A percentile compares a stretch with the other conserved stretches of the same genome.
These are phyloP conservation scores for Condylura cristata DNA, from an alignment of 2,113 vertebrate species.

Conservation along the genomic window DNA sequence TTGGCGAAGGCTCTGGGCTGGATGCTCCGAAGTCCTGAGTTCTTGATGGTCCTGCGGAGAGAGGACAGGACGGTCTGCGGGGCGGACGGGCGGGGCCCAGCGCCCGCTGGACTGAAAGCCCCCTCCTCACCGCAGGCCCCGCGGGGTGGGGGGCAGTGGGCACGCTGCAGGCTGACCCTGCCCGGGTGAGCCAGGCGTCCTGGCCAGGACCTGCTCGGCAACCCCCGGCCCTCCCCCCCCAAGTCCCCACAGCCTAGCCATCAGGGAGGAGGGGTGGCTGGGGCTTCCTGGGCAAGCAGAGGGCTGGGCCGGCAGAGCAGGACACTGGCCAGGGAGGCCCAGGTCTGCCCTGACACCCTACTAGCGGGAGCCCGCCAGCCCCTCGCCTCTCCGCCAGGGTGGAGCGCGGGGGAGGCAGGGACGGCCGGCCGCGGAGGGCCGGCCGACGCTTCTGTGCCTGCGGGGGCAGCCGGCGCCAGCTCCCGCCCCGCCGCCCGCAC, in stretches of 20 bases:
- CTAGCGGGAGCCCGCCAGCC: background rate
- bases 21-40: conserved; percentile 96
- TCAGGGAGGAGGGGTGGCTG: too few relatives aligned
- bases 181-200: background rate
- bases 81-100: background rate
- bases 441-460: too few relatives aligned
- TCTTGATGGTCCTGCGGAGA: conserved; percentile 94
- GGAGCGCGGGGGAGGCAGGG: fast-evolving
- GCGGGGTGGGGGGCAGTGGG: too few relatives aligned
- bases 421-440: too few relatives aligned
- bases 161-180: background rate
- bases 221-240: background rate
- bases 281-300: too few relatives aligned
- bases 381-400: background rate
- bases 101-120: too few relatives aligned
- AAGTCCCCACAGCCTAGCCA: background rate
- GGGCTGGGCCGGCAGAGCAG: too few relatives aligned
- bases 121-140: background rate
- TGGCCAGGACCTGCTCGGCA: background rate
- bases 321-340: fast-evolving
- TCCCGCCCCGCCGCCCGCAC: conserved; percentile 75
- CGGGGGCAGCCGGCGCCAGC: too few relatives aligned
- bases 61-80: conserved; percentile 39
- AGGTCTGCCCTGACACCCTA: background rate
- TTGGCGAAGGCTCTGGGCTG: conserved; percentile 95